Percentiles rank a stretch among this genome's conserved stretches.
phyloP scores from a whole-genome alignment of 2,113 vertebrate species.

The Cyphomyrus plagiostoma region DNA sequence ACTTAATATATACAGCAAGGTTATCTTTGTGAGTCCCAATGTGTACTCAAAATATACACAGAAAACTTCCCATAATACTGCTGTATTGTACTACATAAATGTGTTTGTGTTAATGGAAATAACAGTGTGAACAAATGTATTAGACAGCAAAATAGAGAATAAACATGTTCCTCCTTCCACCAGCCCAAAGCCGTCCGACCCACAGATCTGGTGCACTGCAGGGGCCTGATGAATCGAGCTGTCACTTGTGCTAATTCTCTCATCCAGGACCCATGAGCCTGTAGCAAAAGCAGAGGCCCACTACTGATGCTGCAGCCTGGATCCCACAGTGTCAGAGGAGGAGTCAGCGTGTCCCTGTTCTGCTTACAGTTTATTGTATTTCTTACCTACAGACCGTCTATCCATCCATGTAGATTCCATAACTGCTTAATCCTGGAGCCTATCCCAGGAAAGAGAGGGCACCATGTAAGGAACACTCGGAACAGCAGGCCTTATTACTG shows the following conservation, averaged over 20 bases:
- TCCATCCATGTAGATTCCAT: not conserved
- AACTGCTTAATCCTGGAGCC: not conserved
- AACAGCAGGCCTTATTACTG: not conserved
- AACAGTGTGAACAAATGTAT: not conserved
- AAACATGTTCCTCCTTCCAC: not conserved
- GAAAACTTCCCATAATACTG: not conserved
- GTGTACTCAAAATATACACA: not conserved
- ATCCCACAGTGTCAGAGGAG: not conserved
- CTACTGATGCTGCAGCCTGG: not conserved
- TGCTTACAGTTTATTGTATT: not conserved
- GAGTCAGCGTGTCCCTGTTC: not conserved
- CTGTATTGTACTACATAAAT: not conserved
- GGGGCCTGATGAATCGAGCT: constrained; percentile 5
- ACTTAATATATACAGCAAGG: not conserved
- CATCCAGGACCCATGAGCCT: not conserved
- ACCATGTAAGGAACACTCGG: not conserved
- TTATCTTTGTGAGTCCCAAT: not conserved
- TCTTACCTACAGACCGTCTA: not conserved
- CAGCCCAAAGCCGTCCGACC: not conserved
- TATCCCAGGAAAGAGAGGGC: not conserved
- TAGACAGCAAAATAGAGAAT: not conserved
- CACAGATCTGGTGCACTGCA: not conserved
- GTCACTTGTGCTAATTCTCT: not conserved
- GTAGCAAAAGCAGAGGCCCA: not conserved
- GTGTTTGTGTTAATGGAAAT: not conserved